Percentiles rank a stretch among this genome's conserved stretches.
Evolutionary conservation across 2,113 vertebrate species (phyloP).

Genomic region (Smithornis capensis): DNA sequence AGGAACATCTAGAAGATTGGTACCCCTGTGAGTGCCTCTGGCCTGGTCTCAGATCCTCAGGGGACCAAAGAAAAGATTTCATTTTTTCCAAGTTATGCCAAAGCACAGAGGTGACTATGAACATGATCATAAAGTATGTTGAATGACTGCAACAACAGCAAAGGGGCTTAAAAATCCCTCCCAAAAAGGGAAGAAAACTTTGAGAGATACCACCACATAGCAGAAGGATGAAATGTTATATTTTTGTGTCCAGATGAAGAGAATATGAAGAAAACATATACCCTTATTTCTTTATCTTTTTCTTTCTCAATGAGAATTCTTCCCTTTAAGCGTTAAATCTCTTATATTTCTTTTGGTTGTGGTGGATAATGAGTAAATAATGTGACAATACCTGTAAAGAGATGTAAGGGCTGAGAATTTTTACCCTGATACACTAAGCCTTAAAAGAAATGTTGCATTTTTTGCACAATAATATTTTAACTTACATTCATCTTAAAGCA

Average conservation of each 20-base stretch:
- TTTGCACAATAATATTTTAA: not conserved
- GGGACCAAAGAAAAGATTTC: not conserved
- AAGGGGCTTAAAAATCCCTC: not conserved
- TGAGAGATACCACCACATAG: not conserved
- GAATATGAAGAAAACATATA: not conserved
- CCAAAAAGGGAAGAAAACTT: not conserved
- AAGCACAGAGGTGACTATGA: not conserved
- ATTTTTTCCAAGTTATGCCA: not conserved
- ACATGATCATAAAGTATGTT: rapidly evolving
- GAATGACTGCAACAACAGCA: not conserved
- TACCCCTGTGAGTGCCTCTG: not conserved
- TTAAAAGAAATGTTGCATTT: not conserved
- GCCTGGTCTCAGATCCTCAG: not conserved
- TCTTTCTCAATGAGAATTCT: not conserved
- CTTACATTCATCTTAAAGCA: not conserved
- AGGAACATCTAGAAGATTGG: not conserved
- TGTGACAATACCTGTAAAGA: not conserved
- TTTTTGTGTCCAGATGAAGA: not conserved
- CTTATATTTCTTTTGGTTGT: not conserved
- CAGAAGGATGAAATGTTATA: not conserved
- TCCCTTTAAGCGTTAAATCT: not conserved
- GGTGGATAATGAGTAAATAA: not conserved
- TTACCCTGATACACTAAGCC: not conserved
- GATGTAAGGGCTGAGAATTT: not conserved
- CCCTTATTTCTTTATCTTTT: not conserved